Percentiles rank a stretch among this genome's conserved stretches.
phyloP scores from a whole-genome alignment of 2,888 invertebrate genomes.

The Tipula vernalis region DNA sequence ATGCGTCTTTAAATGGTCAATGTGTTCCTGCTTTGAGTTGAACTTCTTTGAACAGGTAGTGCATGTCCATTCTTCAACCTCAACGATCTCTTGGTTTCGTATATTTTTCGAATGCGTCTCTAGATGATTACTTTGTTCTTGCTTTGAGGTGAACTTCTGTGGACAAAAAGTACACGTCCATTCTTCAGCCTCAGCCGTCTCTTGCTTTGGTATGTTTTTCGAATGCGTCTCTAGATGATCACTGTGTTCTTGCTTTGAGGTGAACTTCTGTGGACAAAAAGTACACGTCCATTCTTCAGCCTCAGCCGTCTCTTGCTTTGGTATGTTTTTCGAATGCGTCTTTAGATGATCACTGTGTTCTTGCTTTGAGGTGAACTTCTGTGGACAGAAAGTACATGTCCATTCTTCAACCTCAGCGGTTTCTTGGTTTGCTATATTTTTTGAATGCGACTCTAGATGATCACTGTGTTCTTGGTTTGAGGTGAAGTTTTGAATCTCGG shows the following conservation, averaged over 20 bases:
- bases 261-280: conserved; percentile 30
- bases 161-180: too few species aligned
- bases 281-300: conserved; percentile 31
- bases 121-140: too few species aligned
- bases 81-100: conserved; percentile 21
- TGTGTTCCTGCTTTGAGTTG: conserved; percentile 38
- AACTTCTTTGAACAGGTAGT: conserved; percentile 32
- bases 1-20: conserved; percentile 22
- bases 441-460: too few species aligned
- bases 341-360: conserved; percentile 42
- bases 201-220: too few species aligned
- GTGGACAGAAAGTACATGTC: conserved; percentile 32
- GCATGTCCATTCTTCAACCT: conserved; percentile 28
- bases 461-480: too few species aligned
- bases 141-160: too few species aligned
- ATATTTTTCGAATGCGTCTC: too few species aligned
- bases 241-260: conserved; percentile 39
- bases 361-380: conserved; percentile 36
- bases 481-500: too few species aligned
- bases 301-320: conserved; percentile 27
- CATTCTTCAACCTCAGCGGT: conserved; percentile 27
- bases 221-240: conserved; percentile 37
- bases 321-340: conserved; percentile 28
- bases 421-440: conserved; percentile 9
- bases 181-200: too few species aligned